Conservation (phyloP, 2,888 invertebrate species). For the Drosophila bunnanda region DNA sequence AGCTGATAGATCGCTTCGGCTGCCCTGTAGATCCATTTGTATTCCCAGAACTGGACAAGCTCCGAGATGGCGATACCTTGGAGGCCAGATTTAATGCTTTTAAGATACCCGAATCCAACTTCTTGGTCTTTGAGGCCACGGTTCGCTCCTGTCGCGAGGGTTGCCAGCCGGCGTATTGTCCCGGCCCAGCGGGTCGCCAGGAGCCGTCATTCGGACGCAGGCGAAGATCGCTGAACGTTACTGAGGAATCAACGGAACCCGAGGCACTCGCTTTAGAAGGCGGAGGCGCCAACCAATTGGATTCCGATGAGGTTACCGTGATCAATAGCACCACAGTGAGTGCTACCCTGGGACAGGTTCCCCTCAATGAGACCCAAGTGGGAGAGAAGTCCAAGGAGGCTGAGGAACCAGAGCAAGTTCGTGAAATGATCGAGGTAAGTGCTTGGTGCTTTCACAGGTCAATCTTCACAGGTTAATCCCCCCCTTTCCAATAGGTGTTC, state of each 20-base stretch:
- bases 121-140: conserved; percentile 96
- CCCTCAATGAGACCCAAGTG: conserved; percentile 67
- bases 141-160: conserved; percentile 95
- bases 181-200: conserved; percentile 90
- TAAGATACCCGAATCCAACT: conserved; percentile 97
- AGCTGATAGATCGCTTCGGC: conserved; percentile 94
- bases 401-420: conserved; percentile 90
- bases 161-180: conserved; percentile 95
- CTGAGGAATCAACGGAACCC: conserved; percentile 55
- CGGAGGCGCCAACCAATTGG: conserved; percentile 30
- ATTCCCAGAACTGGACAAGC: conserved; percentile 94
- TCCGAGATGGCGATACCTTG: conserved; percentile 93
- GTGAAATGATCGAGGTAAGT: conserved; percentile 94
- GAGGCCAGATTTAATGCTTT: conserved; percentile 97
- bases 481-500: conserved; percentile 88
- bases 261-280: conserved; percentile 57
- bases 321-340: conserved; percentile 79
- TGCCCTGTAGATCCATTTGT: conserved; percentile 96
- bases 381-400: conserved; percentile 65
- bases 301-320: conserved; percentile 70
- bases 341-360: conserved; percentile 70
- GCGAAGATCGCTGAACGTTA: conserved; percentile 85
- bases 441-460: not conserved
- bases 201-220: conserved; percentile 93
- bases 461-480: not conserved